A percentile compares a stretch with the other conserved stretches of the same genome.
Conservation (phyloP, 2,113 vertebrate genomes). For the Plecotus auritus region DNA sequence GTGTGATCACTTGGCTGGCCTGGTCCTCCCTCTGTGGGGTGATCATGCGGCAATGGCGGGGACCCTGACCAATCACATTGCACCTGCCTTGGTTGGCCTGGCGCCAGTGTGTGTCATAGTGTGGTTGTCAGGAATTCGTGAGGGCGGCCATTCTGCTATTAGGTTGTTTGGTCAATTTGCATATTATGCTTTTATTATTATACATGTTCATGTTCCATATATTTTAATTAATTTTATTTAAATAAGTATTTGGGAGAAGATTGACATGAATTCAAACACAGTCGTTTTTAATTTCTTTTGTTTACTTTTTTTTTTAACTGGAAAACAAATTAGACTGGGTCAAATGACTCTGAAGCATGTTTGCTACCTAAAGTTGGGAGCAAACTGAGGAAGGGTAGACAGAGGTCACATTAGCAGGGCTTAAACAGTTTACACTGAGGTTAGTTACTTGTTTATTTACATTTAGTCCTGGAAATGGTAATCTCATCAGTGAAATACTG, state of each 20-base stretch:
- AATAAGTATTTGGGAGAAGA: not conserved
- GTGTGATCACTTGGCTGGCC: too few species aligned
- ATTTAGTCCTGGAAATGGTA: not conserved
- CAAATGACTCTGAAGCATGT: not conserved
- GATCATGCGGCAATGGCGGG: rapidly evolving
- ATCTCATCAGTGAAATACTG: not conserved
- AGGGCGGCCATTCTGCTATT: rapidly evolving
- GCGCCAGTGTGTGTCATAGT: too few species aligned
- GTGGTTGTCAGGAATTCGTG: too few species aligned
- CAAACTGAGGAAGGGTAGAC: not conserved
- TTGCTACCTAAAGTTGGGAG: not conserved
- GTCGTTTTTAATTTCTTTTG: not conserved
- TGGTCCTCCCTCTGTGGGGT: too few species aligned
- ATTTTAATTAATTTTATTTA: not conserved
- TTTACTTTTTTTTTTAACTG: not conserved
- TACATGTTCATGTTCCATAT: not conserved
- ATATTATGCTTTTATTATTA: too few species aligned
- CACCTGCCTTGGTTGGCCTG: too few species aligned
- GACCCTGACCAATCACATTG: too few species aligned
- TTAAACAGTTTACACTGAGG: not conserved
- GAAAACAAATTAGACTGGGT: not conserved
- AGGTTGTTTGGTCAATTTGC: too few species aligned
- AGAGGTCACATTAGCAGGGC: not conserved
- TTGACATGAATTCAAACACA: not conserved
- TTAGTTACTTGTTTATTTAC: not conserved